These are phyloP conservation scores for Anneissia japonica DNA, from an alignment of 35 echinoderm and acorn worm species.

Conservation along the genomic window DNA sequence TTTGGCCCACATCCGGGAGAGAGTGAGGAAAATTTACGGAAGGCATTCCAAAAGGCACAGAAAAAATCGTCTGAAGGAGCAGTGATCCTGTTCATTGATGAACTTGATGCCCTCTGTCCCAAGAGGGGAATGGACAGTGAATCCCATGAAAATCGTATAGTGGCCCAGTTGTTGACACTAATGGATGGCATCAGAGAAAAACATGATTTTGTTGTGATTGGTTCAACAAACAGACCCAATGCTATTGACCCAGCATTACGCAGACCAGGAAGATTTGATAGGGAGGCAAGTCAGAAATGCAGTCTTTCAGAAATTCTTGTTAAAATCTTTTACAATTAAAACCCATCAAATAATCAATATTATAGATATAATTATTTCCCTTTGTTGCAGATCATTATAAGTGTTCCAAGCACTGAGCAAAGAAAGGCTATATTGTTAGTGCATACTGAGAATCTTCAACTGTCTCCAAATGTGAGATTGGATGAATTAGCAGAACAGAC, in stretches of 20 bases:
- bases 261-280: slow-evolving; percentile 48
- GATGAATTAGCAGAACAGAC: slow-evolving; percentile 3
- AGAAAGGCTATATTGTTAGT: slow-evolving; percentile 13
- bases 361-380: neutral
- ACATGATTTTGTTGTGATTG: slow-evolving; percentile 29
- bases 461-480: slow-evolving; percentile 7
- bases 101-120: slow-evolving; percentile 43
- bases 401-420: slow-evolving; percentile 29
- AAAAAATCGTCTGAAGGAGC: neutral
- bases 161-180: slow-evolving; percentile 37
- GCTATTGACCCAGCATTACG: slow-evolving; percentile 30
- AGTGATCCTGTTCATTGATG: slow-evolving; percentile 35
- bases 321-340: no score
- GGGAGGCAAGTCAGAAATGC: slow-evolving; percentile 48
- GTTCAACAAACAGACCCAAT: slow-evolving; percentile 51
- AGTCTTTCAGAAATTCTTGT: no score
- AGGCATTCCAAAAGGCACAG: slow-evolving; percentile 20
- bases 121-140: slow-evolving; percentile 6
- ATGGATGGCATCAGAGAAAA: slow-evolving; percentile 39
- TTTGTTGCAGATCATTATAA: slow-evolving; percentile 18
- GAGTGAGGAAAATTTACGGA: slow-evolving; percentile 29
- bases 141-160: slow-evolving; percentile 35
- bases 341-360: neutral
- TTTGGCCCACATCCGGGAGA: slow-evolving; percentile 38
- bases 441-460: neutral